Evolutionary conservation across 2,797 vertebrate genomes (phyloP).

Genomic region (Mus caroli): DNA sequence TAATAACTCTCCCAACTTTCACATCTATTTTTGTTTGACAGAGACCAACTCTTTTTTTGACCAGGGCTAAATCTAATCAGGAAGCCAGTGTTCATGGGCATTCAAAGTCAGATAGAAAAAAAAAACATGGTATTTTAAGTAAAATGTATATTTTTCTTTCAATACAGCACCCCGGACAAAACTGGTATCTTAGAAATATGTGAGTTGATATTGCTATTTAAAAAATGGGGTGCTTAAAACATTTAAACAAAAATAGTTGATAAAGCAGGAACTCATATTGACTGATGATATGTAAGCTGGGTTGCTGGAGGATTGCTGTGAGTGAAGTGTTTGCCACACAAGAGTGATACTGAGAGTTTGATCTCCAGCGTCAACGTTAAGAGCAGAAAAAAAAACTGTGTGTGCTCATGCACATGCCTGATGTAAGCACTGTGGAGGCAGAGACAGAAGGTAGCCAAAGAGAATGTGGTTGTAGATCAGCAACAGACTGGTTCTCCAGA

Average conservation of each 20-base stretch:
- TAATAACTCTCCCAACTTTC: neutral
- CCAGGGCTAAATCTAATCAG: neutral
- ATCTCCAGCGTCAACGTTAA: no score
- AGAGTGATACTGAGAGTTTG: neutral
- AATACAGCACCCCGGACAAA: neutral
- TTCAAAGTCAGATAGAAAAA: slow-evolving; percentile 3
- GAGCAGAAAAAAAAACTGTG: neutral
- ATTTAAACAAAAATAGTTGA: neutral
- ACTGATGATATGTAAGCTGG: neutral
- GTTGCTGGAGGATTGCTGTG: neutral
- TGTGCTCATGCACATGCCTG: neutral
- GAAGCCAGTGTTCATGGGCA: neutral
- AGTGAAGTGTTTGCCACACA: neutral
- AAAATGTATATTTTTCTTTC: slow-evolving; percentile 14
- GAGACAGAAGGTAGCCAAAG: neutral
- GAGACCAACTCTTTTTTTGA: neutral
- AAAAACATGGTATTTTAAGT: neutral
- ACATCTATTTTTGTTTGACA: neutral
- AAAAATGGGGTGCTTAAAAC: slow-evolving; percentile 26
- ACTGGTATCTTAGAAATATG: neutral
- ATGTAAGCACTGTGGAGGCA: neutral
- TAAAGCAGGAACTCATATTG: neutral
- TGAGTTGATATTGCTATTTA: neutral
- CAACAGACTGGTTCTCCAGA: neutral
- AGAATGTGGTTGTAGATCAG: neutral